Conservation (phyloP, 30 jellyfish, hydroid and myxozoan genomes). For the Cassiopea andromeda region DNA sequence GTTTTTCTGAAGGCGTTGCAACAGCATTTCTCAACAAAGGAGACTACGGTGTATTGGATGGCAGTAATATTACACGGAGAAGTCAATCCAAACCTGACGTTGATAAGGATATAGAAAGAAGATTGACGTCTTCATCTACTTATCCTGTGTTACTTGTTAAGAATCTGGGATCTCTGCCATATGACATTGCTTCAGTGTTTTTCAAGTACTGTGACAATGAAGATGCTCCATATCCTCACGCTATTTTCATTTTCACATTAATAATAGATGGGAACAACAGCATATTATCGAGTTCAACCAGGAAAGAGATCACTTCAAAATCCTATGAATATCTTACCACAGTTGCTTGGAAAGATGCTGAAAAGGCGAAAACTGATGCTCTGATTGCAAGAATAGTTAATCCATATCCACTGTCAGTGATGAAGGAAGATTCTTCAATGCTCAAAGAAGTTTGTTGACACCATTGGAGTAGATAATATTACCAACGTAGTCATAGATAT, state of each 20-base stretch:
- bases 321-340: slow-evolving; percentile 29
- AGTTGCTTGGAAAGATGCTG: slow-evolving; percentile 65
- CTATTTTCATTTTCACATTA: slow-evolving; percentile 47
- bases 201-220: slow-evolving; percentile 68
- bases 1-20: slow-evolving; percentile 44
- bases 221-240: slow-evolving; percentile 67
- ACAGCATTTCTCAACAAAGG: slow-evolving; percentile 9
- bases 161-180: slow-evolving; percentile 36
- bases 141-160: slow-evolving; percentile 23
- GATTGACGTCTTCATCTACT: neutral
- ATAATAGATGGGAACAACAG: slow-evolving; percentile 7
- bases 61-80: slow-evolving; percentile 41
- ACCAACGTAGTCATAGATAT: too few relatives aligned
- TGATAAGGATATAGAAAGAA: slow-evolving; percentile 6
- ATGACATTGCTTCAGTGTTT: slow-evolving; percentile 53
- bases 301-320: slow-evolving; percentile 37
- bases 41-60: slow-evolving; percentile 9
- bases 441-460: neutral
- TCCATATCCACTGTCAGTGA: slow-evolving; percentile 45
- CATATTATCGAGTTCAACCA: neutral
- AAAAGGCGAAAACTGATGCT: slow-evolving; percentile 40
- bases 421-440: slow-evolving; percentile 24
- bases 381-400: slow-evolving; percentile 56
- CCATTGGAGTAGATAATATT: too few relatives aligned
- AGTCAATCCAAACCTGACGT: slow-evolving; percentile 23